phyloP scores from a whole-genome alignment of 1,140 invertebrate species.

The Archegozetes longisetosus region DNA sequence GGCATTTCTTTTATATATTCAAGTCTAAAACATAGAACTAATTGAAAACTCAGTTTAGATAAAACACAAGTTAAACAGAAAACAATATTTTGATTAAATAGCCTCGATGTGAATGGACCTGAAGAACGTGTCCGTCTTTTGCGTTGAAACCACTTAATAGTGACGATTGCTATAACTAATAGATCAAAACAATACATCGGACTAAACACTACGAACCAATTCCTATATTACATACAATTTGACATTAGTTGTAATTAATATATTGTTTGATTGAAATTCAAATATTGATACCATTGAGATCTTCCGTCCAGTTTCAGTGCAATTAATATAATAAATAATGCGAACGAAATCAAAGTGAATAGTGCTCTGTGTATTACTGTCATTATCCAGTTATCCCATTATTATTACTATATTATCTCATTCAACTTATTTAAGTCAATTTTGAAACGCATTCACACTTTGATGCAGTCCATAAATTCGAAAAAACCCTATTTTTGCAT shows the following conservation, averaged over 20 bases:
- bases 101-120: not conserved
- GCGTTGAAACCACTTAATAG: not conserved
- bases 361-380: not conserved
- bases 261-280: too few species aligned
- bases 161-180: not conserved
- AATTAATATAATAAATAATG: not conserved
- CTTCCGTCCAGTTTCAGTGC: not conserved
- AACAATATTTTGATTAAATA: not conserved
- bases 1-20: not conserved
- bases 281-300: not conserved
- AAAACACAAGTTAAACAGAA: not conserved
- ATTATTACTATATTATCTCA: too few species aligned
- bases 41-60: not conserved
- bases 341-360: not conserved
- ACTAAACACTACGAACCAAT: not conserved
- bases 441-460: too few species aligned
- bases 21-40: not conserved
- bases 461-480: too few species aligned
- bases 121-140: not conserved
- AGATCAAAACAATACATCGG: not conserved
- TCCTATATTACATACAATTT: not conserved
- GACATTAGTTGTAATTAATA: too few species aligned
- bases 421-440: too few species aligned
- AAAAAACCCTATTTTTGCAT: too few species aligned
- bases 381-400: too few species aligned